Base-by-base conservation (phyloP, 2,888 invertebrate genomes). In the Trichogramma dendrolimi region DNA sequence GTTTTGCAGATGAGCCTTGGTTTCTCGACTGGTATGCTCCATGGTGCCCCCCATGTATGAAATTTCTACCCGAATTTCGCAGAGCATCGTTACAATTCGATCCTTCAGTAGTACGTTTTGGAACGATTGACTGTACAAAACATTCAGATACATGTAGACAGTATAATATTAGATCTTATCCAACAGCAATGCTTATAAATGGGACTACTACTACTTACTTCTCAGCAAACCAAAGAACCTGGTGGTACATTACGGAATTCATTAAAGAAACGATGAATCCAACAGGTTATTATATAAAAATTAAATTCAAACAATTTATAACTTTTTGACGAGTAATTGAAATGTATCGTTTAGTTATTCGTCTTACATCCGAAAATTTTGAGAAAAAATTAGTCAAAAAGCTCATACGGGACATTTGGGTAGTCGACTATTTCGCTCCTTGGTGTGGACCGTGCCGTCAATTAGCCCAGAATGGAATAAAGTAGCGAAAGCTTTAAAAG, bases 1-100 rank as follows among this genome's bases (percentile, higher is more conserved):
- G 27, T 49, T 6, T 52, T 71, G 68, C 54, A 52, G 68, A 68
- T 42, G 72, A 73, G 69, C 77, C 80, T 1, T 89, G 88, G 87
- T 85, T 90, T 69, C 81, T 91, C 40, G 89, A 90, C 73, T 90
- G 89, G 83, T 89, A 87, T 76, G 87, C 89, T 1, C 89, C 90
- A 70, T 89, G 89, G 88, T 91, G 90, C 75, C 89, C 90, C 5
- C 90, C 90, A 0, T 91, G 90, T 72, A 83, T 87, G 79, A 81
- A 83, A 62, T 79, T 90, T 66, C 79, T 90, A 61, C 87, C 88
- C 10, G 87, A 89, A 79, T 80, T 88, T 63, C 81, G 89, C 7
- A 85, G 85, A 74, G 85, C 87, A 11, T 86, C 88, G 58, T 75
- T 80, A 50, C 74, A 80, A 67, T 82, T 83, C 65, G 75, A 84